These are phyloP conservation scores for Patella depressa DNA, from an alignment of 2,888 invertebrate genomes.

Conservation along the genomic window DNA sequence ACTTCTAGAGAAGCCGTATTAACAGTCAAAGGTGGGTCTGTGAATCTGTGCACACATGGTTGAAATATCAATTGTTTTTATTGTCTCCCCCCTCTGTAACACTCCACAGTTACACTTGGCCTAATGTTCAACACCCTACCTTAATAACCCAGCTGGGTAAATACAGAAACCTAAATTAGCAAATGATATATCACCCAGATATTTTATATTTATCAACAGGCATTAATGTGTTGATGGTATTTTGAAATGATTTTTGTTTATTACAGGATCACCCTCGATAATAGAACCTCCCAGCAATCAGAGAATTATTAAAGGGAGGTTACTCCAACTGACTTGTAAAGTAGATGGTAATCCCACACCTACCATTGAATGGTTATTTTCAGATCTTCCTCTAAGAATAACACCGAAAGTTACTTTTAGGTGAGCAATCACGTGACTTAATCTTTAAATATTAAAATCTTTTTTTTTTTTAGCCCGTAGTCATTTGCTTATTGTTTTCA, in stretches of 20 bases:
- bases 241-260: neutral
- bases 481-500: no score
- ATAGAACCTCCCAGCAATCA: slow-evolving; percentile 52
- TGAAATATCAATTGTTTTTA: no score
- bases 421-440: slow-evolving; percentile 30
- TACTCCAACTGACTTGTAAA: slow-evolving; percentile 55
- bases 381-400: slow-evolving; percentile 37
- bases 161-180: no score
- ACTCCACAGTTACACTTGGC: no score
- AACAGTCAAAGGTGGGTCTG: slow-evolving; percentile 56
- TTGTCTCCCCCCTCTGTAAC: no score
- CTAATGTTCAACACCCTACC: no score
- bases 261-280: slow-evolving; percentile 60
- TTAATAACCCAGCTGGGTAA: no score
- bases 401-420: slow-evolving; percentile 47
- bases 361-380: slow-evolving; percentile 57
- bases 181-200: no score
- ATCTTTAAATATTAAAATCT: no score
- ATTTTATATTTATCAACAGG: no score
- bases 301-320: slow-evolving; percentile 52
- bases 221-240: no score
- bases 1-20: slow-evolving; percentile 54
- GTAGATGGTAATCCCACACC: slow-evolving; percentile 60
- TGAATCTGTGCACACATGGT: neutral
- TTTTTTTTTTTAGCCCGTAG: no score